A percentile compares a stretch with the other conserved stretches of the same genome.
Evolutionary conservation across 2,113 vertebrate genomes (phyloP).

Genomic region (Coregonus clupeaformis): DNA sequence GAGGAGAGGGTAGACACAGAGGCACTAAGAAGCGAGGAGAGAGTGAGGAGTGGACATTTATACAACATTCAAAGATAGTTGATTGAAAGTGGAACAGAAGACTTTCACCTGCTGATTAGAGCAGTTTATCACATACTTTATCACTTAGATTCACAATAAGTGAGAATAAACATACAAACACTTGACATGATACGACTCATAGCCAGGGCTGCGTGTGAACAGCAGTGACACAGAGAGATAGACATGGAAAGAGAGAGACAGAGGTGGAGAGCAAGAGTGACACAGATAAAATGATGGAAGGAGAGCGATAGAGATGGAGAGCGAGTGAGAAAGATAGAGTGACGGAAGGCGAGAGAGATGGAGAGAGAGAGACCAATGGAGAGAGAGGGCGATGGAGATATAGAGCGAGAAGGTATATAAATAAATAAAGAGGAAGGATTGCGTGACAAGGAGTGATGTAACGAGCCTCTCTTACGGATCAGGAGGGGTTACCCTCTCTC

Average conservation of each 20-base stretch:
- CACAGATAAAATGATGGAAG: not conserved
- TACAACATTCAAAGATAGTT: not conserved
- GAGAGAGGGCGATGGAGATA: not conserved
- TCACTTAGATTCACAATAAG: too few relatives aligned
- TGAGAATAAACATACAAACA: too few relatives aligned
- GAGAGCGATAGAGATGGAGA: not conserved
- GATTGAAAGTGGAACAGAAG: not conserved
- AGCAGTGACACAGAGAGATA: not conserved
- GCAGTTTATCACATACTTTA: not conserved
- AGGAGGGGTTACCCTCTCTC: constrained; percentile 11
- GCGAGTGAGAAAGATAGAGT: not conserved
- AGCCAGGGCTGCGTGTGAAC: not conserved
- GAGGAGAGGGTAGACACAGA: not conserved
- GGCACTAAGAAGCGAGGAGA: not conserved
- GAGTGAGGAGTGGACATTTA: not conserved
- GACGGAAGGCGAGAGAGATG: not conserved
- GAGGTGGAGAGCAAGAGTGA: not conserved
- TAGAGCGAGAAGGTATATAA: not conserved
- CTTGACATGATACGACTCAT: too few relatives aligned
- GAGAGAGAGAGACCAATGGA: not conserved
- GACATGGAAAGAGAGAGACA: not conserved
- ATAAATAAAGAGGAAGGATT: constrained; percentile 32
- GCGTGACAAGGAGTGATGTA: constrained; percentile 68
- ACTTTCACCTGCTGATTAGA: not conserved
- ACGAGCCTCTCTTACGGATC: constrained; percentile 36